Evolutionary conservation across 2,888 invertebrate genomes (phyloP).

Genomic region (Baronia brevicornis): DNA sequence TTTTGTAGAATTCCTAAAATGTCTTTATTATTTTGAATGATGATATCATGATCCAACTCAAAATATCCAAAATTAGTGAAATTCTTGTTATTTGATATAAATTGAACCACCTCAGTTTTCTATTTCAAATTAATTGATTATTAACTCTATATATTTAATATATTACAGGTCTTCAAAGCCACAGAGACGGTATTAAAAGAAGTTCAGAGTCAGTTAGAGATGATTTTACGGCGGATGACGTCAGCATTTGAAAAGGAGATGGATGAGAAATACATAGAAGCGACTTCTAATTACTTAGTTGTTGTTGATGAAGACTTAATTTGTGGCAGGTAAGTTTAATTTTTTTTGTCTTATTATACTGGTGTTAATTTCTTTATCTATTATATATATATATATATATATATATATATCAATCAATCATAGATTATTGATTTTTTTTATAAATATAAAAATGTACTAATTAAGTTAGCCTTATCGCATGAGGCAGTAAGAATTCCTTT

Average conservation of each 20-base stretch:
- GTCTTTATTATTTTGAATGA: no score
- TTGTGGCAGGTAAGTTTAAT: slow-evolving; percentile 37
- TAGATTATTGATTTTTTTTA: no score
- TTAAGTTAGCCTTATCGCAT: no score
- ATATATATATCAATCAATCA: no score
- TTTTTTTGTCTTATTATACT: slow-evolving; percentile 3
- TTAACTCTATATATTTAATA: background rate
- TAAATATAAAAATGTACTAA: no score
- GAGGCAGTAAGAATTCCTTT: no score
- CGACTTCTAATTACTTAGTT: slow-evolving; percentile 26
- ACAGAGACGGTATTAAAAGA: slow-evolving; percentile 29
- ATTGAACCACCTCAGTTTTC: no score
- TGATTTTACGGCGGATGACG: slow-evolving; percentile 36
- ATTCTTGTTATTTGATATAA: background rate
- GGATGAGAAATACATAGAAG: slow-evolving; percentile 58
- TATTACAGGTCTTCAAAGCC: slow-evolving; percentile 37
- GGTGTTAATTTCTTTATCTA: background rate
- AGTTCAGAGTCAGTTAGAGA: slow-evolving; percentile 33
- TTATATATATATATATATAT: no score
- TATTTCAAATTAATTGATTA: background rate
- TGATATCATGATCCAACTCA: background rate
- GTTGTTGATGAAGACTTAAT: slow-evolving; percentile 35
- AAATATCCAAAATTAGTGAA: no score
- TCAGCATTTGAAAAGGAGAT: slow-evolving; percentile 57
- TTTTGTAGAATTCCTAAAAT: no score